Percentiles rank a stretch among this genome's conserved stretches.
Conservation (phyloP, 1,140 invertebrate genomes). For the Papilio polyxenes region DNA sequence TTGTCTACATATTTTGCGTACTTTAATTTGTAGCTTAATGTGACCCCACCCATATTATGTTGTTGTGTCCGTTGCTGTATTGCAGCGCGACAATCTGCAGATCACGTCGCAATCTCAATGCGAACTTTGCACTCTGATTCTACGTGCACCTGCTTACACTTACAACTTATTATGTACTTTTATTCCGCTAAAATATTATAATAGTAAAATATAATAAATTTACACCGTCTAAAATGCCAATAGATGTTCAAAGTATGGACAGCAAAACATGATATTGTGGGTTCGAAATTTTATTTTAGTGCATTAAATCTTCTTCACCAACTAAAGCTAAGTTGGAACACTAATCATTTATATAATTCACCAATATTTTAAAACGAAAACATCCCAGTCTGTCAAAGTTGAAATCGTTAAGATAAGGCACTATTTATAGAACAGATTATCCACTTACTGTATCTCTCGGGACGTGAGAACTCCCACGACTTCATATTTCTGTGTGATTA, state of each 20-base stretch:
- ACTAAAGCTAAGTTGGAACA: too few species aligned
- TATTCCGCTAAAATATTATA: not conserved
- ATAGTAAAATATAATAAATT: not conserved
- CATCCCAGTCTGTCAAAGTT: not conserved
- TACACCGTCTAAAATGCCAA: not conserved
- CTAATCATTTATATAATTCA: too few species aligned
- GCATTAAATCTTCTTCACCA: too few species aligned
- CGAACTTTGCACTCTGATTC: slow-evolving; percentile 19
- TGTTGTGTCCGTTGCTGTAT: not conserved
- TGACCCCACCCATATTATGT: not conserved
- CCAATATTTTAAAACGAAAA: too few species aligned
- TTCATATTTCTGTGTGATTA: not conserved
- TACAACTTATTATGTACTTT: not conserved
- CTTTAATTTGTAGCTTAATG: not conserved
- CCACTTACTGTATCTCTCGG: not conserved
- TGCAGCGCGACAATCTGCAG: not conserved
- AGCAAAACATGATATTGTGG: too few species aligned
- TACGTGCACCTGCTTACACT: not conserved
- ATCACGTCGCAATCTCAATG: not conserved
- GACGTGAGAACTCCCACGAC: slow-evolving; percentile 9
- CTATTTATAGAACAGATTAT: not conserved
- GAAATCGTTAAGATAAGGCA: not conserved
- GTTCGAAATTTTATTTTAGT: too few species aligned
- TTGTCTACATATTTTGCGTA: not conserved
- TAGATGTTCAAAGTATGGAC: not conserved